Percentiles rank a stretch among this genome's conserved stretches.
Evolutionary conservation across 2,888 invertebrate genomes (phyloP).

Genomic region (Microctonus hyperodae): DNA sequence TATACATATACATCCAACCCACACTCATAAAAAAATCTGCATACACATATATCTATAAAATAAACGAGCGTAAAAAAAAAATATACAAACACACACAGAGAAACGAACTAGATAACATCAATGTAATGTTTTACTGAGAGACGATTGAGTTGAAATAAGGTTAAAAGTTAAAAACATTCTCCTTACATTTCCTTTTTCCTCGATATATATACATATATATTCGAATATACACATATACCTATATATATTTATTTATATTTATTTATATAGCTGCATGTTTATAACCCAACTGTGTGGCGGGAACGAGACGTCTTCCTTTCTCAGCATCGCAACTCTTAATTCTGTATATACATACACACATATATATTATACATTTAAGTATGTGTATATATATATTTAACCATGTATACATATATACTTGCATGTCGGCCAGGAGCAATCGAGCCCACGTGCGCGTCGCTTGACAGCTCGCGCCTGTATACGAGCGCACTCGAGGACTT

Average conservation of each 20-base stretch:
- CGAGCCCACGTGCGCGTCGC: slow-evolving; percentile 49
- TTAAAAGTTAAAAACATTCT: slow-evolving; percentile 3
- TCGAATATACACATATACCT: too few species aligned
- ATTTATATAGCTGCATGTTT: neutral
- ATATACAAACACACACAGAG: neutral
- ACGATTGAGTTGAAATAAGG: neutral
- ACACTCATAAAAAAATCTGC: neutral
- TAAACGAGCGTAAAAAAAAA: neutral
- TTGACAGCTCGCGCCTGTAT: slow-evolving; percentile 41
- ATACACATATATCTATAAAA: neutral
- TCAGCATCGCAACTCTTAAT: slow-evolving; percentile 3
- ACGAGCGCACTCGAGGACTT: slow-evolving; percentile 41
- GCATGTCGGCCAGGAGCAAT: slow-evolving; percentile 40
- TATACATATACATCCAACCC: too few species aligned
- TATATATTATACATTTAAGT: too few species aligned
- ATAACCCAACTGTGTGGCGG: neutral
- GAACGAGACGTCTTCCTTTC: slow-evolving; percentile 19
- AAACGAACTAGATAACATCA: neutral
- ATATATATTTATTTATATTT: too few species aligned
- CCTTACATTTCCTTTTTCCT: slow-evolving; percentile 11
- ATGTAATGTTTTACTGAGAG: neutral
- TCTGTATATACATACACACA: neutral
- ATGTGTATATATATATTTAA: neutral
- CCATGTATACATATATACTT: slow-evolving; percentile 22
- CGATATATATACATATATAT: too few species aligned